Base-by-base conservation (phyloP, 2,113 vertebrate species). In the Antechinus stuartii region DNA sequence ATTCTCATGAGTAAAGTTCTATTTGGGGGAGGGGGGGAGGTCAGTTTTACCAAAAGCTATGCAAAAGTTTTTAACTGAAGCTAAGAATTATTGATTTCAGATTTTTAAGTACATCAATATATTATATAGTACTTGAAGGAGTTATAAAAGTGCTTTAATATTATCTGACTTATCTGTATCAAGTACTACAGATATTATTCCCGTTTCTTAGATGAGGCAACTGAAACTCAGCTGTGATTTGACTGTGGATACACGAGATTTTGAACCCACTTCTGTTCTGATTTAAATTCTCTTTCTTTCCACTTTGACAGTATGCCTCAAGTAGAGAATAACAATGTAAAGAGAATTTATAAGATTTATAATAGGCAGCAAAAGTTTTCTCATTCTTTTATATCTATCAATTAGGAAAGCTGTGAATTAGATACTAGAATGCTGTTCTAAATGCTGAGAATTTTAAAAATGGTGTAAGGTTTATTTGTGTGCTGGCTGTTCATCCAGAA, bases 11-110 rank as follows among this genome's bases (percentile, higher is more conserved):
- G 12, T 68, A 68, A 68, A 68, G 61, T 68, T 16, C 30, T 68
- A 16, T 12, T 16, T 68, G 35, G 14, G 35, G 2, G 6, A 0
- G 47, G 2, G 2, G 6, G 3, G 47, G 2, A 16, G 3, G 9
- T 35, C 68, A 84, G n/a, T 84, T n/a, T 84, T 84, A 84, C 19
- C 35, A 42, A 84, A 42, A 23, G 7, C 19, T 42, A 5, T 84
- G 68, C n/a, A 84, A 22, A 42, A 84, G n/a, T 19, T 42, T 49
- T 84, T 84, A 84, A 42, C n/a, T 84, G 68, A 23, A 84, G 19
- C 35, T 84, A 42, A 84, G n/a, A 42, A n/a, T 35, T 42, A n/a
- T 76, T n/a, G 16, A n/a, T 76, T 76, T n/a, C 35, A 76, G 61
- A 76, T 76, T n/a, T 76, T n/a, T 16, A 76, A 76, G 3, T 19